A percentile compares a stretch with the other conserved stretches of the same genome.
These are phyloP conservation scores for Penaeus chinensis DNA, from an alignment of 1,140 invertebrate genomes.

Conservation along the genomic window DNA sequence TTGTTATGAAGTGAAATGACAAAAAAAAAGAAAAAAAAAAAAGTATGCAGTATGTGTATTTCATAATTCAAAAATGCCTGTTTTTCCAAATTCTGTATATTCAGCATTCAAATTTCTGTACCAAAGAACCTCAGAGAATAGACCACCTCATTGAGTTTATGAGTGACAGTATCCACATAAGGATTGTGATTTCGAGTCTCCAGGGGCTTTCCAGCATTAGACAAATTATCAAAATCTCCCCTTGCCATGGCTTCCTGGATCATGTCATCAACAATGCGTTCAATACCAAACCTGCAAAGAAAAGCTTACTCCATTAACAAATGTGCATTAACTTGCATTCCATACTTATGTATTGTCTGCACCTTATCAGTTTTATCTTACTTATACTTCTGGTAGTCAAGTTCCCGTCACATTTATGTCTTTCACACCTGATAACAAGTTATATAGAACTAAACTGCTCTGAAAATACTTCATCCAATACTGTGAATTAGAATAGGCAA, in stretches of 20 bases:
- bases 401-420: not conserved
- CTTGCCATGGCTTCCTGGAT: constrained; percentile 90
- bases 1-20: not conserved
- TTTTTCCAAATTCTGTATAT: too few relatives aligned
- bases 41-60: not conserved
- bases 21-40: not conserved
- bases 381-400: too few relatives aligned
- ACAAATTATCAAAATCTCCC: constrained; percentile 87
- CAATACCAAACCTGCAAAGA: constrained; percentile 78
- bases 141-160: constrained; percentile 85
- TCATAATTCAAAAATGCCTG: not conserved
- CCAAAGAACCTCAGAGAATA: constrained; percentile 37
- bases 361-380: too few relatives aligned
- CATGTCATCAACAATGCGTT: constrained; percentile 88
- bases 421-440: not conserved
- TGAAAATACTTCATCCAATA: not conserved
- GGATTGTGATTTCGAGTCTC: constrained; percentile 78
- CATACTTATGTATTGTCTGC: too few relatives aligned
- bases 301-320: not conserved
- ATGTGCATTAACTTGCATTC: not conserved
- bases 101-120: not conserved
- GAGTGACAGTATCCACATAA: constrained; percentile 87
- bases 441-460: not conserved
- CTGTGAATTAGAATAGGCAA: too few relatives aligned
- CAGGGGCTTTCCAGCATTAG: constrained; percentile 84